Evolutionary conservation across 2,113 vertebrate species (phyloP).

Genomic region (Apodemus sylvaticus): DNA sequence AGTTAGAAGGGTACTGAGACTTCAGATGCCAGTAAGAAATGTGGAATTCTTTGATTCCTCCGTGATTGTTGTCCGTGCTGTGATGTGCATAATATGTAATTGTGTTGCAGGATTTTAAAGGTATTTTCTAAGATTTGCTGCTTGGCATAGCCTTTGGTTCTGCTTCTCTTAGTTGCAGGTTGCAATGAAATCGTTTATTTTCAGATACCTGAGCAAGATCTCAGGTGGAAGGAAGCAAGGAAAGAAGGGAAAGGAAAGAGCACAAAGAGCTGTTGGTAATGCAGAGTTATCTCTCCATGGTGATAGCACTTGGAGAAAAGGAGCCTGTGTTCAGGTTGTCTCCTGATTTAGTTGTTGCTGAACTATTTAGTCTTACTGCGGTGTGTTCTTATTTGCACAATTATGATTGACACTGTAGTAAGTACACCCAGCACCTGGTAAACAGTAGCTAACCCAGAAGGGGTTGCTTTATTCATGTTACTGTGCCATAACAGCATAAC

Average conservation of each 20-base stretch:
- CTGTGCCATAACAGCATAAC: neutral
- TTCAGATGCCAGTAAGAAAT: neutral
- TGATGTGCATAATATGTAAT: conserved; percentile 8
- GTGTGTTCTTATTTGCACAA: neutral
- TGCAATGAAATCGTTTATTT: conserved; percentile 51
- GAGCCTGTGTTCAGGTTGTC: neutral
- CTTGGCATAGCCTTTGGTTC: neutral
- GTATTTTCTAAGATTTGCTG: conserved; percentile 19
- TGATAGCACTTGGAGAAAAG: neutral
- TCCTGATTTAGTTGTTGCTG: neutral
- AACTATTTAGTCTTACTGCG: neutral
- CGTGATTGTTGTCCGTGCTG: neutral
- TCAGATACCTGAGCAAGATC: conserved; percentile 24
- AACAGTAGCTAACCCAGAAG: neutral
- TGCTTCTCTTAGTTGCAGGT: conserved; percentile 42
- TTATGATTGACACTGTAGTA: neutral
- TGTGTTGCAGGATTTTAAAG: conserved; percentile 44
- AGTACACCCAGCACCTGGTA: neutral
- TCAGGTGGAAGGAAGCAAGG: neutral
- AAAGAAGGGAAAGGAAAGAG: neutral
- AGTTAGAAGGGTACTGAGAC: neutral
- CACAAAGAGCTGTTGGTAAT: neutral
- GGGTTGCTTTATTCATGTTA: neutral
- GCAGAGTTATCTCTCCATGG: neutral
- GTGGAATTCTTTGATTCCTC: neutral